A percentile compares a stretch with the other conserved stretches of the same genome.
These are phyloP conservation scores for Phortica okadai DNA, from an alignment of 2,888 invertebrate genomes.

Conservation along the genomic window DNA sequence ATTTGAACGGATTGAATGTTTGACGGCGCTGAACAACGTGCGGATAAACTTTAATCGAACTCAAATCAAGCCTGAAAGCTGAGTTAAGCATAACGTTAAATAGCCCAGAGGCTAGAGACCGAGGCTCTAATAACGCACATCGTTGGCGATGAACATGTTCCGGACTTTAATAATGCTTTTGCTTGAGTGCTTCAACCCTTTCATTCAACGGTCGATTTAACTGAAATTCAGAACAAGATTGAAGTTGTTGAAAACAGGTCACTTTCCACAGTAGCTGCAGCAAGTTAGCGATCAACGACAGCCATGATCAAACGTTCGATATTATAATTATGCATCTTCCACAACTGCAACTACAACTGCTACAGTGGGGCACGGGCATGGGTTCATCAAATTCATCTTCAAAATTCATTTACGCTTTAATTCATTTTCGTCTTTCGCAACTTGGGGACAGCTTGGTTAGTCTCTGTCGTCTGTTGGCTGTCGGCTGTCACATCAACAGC, in stretches of 20 bases:
- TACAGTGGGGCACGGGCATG: not conserved
- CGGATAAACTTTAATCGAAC: conserved; percentile 71
- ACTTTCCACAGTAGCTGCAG: conserved; percentile 73
- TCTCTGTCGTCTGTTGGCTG: not conserved
- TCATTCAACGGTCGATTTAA: not conserved
- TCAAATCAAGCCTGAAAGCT: conserved; percentile 34
- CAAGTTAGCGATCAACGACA: conserved; percentile 75
- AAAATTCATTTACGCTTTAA: conserved; percentile 76
- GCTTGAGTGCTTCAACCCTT: not conserved
- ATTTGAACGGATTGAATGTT: conserved; percentile 56
- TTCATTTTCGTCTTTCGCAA: conserved; percentile 61
- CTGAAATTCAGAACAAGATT: not conserved
- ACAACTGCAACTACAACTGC: not conserved
- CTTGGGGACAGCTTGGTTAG: conserved; percentile 32
- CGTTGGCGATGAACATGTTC: conserved; percentile 44
- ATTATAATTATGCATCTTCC: conserved; percentile 4
- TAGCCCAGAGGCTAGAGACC: conserved; percentile 59
- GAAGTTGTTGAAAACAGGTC: not conserved
- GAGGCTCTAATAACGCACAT: not conserved
- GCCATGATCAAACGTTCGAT: conserved; percentile 56
- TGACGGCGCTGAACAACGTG: conserved; percentile 66
- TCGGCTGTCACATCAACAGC: not conserved
- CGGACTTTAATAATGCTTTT: conserved; percentile 53
- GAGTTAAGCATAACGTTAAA: conserved; percentile 46
- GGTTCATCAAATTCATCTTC: conserved; percentile 37